Percentiles rank a stretch among this genome's conserved stretches.
Conservation (phyloP, 30 jellyfish, hydroid and myxozoan species). For the Clytia hemisphaerica region DNA sequence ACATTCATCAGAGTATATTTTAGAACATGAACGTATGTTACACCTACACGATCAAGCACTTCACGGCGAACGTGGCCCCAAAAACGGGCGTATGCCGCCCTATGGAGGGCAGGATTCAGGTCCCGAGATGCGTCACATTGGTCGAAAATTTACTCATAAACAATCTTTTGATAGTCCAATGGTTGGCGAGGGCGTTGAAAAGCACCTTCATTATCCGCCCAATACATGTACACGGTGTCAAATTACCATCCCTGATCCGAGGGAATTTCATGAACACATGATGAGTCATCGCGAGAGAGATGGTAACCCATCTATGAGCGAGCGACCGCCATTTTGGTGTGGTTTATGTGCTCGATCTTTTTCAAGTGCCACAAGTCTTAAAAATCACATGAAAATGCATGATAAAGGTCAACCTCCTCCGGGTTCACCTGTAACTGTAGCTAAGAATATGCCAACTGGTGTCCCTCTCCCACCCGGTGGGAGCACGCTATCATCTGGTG, state of each 20-base stretch:
- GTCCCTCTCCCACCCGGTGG: no score
- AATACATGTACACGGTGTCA: conserved; percentile 57
- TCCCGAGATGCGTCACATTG: background rate
- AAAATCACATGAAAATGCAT: conserved; percentile 80
- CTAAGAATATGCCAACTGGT: no score
- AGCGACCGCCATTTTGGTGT: conserved; percentile 77
- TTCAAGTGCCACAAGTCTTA: conserved; percentile 58
- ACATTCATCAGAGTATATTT: no score
- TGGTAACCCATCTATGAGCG: no score
- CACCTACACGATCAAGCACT: background rate
- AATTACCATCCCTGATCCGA: conserved; percentile 23
- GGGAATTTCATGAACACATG: conserved; percentile 48
- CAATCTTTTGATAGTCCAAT: conserved; percentile 63
- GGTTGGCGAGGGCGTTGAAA: no score
- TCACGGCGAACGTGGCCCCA: background rate
- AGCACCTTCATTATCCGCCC: conserved; percentile 59
- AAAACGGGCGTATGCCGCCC: background rate
- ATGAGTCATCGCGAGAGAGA: conserved; percentile 56
- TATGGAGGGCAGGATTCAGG: background rate
- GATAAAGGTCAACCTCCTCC: no score
- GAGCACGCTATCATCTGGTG: background rate
- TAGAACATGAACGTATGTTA: conserved; percentile 8
- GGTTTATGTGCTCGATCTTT: conserved; percentile 75
- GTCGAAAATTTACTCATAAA: conserved; percentile 48
- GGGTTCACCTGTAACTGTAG: no score